Percentiles rank a stretch among this genome's conserved stretches.
Conservation (phyloP, 1,140 invertebrate species). For the Reticulitermes speratus region DNA sequence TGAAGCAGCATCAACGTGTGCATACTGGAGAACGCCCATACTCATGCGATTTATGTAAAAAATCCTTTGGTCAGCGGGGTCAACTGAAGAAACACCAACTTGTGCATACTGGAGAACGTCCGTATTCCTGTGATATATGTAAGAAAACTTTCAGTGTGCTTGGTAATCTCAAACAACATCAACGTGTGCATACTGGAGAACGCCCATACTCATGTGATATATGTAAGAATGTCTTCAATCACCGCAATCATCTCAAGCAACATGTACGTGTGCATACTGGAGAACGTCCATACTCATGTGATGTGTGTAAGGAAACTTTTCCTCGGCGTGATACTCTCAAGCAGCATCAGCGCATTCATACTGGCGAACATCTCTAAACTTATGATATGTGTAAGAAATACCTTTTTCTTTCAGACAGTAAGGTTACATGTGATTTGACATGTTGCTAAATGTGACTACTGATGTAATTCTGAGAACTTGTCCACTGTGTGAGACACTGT, state of each 20-base stretch:
- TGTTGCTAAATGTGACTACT: too few species aligned
- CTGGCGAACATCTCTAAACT: slow-evolving; percentile 76
- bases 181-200: slow-evolving; percentile 72
- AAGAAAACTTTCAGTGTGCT: slow-evolving; percentile 79
- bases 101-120: slow-evolving; percentile 72
- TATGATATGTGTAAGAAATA: slow-evolving; percentile 75
- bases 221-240: slow-evolving; percentile 66
- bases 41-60: slow-evolving; percentile 62
- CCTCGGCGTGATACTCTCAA: slow-evolving; percentile 85
- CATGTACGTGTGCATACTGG: slow-evolving; percentile 77
- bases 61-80: slow-evolving; percentile 77
- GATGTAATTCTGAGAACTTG: too few species aligned
- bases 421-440: too few species aligned
- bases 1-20: slow-evolving; percentile 74
- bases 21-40: slow-evolving; percentile 70
- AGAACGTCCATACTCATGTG: slow-evolving; percentile 71
- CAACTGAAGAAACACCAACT: slow-evolving; percentile 83
- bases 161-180: slow-evolving; percentile 77
- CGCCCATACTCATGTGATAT: slow-evolving; percentile 78
- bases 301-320: slow-evolving; percentile 80
- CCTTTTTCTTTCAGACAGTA: background rate
- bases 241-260: slow-evolving; percentile 57
- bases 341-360: slow-evolving; percentile 81
- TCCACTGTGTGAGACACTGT: too few species aligned
- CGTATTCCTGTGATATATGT: slow-evolving; percentile 79